Percentiles rank a stretch among this genome's conserved stretches.
phyloP scores from a whole-genome alignment of 2,888 invertebrate species.

The Yponomeuta cagnagella region DNA sequence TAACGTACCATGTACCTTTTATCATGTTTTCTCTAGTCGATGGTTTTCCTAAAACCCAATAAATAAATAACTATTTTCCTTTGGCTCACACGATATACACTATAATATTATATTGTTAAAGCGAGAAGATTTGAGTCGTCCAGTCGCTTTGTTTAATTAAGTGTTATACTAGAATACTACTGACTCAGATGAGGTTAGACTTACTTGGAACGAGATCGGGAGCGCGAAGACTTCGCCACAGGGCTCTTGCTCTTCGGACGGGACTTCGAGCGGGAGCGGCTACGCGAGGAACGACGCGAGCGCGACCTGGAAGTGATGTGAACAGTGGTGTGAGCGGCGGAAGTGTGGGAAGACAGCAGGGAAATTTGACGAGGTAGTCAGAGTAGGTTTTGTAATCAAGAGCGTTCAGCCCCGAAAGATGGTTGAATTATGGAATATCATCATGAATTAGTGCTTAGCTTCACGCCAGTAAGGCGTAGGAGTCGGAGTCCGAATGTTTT shows the following conservation, averaged over 20 bases:
- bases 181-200: slow-evolving; percentile 34
- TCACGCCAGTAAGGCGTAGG: too few relatives aligned
- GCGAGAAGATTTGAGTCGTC: too few relatives aligned
- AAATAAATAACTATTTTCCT: too few relatives aligned
- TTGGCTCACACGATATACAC: too few relatives aligned
- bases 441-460: slow-evolving; percentile 32
- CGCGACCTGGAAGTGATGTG: slow-evolving; percentile 6
- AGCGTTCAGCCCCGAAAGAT: slow-evolving; percentile 77
- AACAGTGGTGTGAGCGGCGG: not conserved
- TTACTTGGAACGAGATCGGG: slow-evolving; percentile 85
- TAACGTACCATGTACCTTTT: too few relatives aligned
- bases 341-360: not conserved
- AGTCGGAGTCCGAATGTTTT: too few relatives aligned
- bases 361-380: slow-evolving; percentile 27
- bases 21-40: too few relatives aligned
- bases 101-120: too few relatives aligned
- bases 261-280: slow-evolving; percentile 77
- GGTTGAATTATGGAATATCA: slow-evolving; percentile 66
- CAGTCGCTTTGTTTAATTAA: too few relatives aligned
- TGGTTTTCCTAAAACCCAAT: too few relatives aligned
- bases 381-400: slow-evolving; percentile 59
- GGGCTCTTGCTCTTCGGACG: slow-evolving; percentile 84
- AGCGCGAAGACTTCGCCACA: slow-evolving; percentile 82
- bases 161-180: too few relatives aligned
- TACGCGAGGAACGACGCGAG: slow-evolving; percentile 57